Evolutionary conservation across 2,888 invertebrate species (phyloP), one percentile per base, ranked within the genome.

Genomic region (Protophormia terraenovae): DNA sequence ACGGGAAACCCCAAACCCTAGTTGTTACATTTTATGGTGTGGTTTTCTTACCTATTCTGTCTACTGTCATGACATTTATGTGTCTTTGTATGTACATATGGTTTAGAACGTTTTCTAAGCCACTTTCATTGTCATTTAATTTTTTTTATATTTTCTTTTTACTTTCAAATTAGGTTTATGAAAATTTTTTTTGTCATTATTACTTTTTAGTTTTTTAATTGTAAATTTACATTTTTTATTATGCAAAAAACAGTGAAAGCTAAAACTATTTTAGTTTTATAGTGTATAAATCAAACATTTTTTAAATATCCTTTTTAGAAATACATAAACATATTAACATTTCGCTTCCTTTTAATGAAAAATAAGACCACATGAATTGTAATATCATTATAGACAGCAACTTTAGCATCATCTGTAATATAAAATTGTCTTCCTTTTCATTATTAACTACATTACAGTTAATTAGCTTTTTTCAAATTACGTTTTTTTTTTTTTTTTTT

Each of bases 381-480:
- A n/a, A n/a, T n/a, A n/a, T n/a, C n/a, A n/a, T n/a, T n/a, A n/a
- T n/a, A n/a, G n/a, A n/a, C n/a, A n/a, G n/a, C n/a, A n/a, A n/a
- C n/a, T n/a, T n/a, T n/a, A n/a, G n/a, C n/a, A n/a, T n/a, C n/a
- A n/a, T n/a, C n/a, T n/a, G n/a, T n/a, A n/a, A n/a, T n/a, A n/a
- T n/a, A n/a, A n/a, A n/a, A n/a, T 58, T 60, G 27, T 60, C 10
- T 72, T 8, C 7, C 38, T 72, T 55, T 55, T 72, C 38, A 27
- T 58, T 58, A 27, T 45, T 75, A 64, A 64, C 32, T 16, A 50
- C 35, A 38, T 75, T 64, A 75, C 50, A 64, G 19, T 50, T 75
- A 75, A 75, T 75, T 75, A 75, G 75, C 35, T 62, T 50, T 75
- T 47, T 47, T 19, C 0, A 53, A 75, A 62, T 75, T 75, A 50